Percentiles rank a stretch among this genome's conserved stretches.
Conservation (phyloP, 2,888 invertebrate species). For the Parnassius mnemosyne region DNA sequence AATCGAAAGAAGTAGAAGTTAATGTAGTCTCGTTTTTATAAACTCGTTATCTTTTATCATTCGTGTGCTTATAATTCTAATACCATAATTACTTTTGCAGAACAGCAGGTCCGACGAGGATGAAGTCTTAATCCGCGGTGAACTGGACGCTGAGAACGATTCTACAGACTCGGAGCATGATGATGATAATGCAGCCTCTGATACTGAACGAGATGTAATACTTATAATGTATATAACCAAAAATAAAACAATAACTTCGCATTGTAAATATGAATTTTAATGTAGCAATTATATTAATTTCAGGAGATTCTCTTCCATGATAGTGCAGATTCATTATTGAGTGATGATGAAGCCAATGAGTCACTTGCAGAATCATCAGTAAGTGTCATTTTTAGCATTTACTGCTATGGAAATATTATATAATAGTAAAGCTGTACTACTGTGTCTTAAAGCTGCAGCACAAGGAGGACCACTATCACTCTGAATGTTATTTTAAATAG, state of each 20-base stretch:
- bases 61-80: background rate
- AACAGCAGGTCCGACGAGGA: conserved; percentile 34
- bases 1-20: conserved; percentile 38
- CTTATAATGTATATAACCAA: conserved; percentile 4
- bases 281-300: conserved; percentile 28
- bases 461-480: too few relatives aligned
- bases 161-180: conserved; percentile 65
- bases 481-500: too few relatives aligned
- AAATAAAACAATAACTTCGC: background rate
- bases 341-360: conserved; percentile 44
- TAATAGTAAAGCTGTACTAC: too few relatives aligned
- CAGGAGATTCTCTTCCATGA: conserved; percentile 77
- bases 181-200: conserved; percentile 63
- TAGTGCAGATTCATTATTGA: conserved; percentile 73
- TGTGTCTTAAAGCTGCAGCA: too few relatives aligned
- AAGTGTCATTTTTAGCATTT: conserved; percentile 32
- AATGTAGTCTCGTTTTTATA: conserved; percentile 17
- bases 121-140: conserved; percentile 50
- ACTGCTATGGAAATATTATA: too few relatives aligned
- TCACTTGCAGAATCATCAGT: conserved; percentile 56
- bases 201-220: conserved; percentile 66
- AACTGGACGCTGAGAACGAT: conserved; percentile 51
- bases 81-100: conserved; percentile 17
- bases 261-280: background rate
- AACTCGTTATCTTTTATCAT: too few relatives aligned